Evolutionary conservation across 2,113 vertebrate species (phyloP), one percentile per base, ranked within the genome.

Genomic region (Barbus barbus): DNA sequence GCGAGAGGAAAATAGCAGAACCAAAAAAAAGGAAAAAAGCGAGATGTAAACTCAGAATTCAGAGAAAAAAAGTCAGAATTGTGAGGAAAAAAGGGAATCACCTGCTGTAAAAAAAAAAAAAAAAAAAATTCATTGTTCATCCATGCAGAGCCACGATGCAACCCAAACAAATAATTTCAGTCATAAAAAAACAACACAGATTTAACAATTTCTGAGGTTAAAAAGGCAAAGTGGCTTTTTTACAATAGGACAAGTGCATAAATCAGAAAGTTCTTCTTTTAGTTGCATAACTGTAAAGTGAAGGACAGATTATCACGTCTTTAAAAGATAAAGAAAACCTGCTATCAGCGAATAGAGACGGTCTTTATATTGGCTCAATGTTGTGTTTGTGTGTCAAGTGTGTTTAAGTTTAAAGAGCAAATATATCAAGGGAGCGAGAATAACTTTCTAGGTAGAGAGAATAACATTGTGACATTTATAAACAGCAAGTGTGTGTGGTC

Each of bases 391-490:
- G 31, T 71, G 41, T 76, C 18, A 53, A 33, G 20, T 38, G 24
- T 78, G 51, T 78, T 58, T 78, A 14, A n/a, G 75, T 38, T 78
- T 38, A 60, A n/a, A 38, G 51, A 58, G 31, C 38, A 60, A 78
- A 78, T 78, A 36, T 60, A 60, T 58, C 3, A 60, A 58, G 20
- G 22, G 53, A 60, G 51, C 7, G 22, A 77, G 4, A 36, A 58
- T 36, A 77, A 24, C 11, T 58, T n/a, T 36, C 5, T 16, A 51
- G 44, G 72, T 51, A 46, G 14, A 16, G 4, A 53, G n/a, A 31
- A 58, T 38, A 36, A 38, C 53, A 75, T 4, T 5, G 72, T 51
- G 26, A 75, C 3, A 0, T 51, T 3, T 77, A 36, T 56, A 36
- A 77, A 78, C 75, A 78, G 44, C 44, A 51, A 28, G 12, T n/a